Evolutionary conservation across 2,113 vertebrate species (phyloP), one percentile per base, ranked within the genome.

Genomic region (Pardalotus punctatus): DNA sequence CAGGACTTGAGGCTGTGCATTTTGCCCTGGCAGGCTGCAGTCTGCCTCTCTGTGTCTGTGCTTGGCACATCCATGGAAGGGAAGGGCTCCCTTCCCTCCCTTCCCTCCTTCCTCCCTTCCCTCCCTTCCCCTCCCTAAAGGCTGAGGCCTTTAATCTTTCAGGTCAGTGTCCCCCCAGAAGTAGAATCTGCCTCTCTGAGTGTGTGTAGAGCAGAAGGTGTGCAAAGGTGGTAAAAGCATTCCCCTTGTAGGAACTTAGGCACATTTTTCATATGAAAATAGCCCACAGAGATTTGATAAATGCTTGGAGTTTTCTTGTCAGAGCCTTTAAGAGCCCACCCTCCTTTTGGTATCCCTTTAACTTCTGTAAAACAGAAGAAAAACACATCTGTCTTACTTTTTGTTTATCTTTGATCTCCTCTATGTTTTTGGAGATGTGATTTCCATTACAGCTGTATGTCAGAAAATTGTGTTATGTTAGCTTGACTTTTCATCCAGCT

Each of bases 21-120:
- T 96, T 96, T 96, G 88, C 91, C 64, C 82, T 93, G 94, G 81
- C 89, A 89, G 92, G 81, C 92, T 86, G 82, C 42, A 83, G 43
- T 84, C 61, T 86, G 90, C 81, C 78, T 51, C 33, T 96, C 86
- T 72, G 78, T 76, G 72, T 53, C 87, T 76, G 33, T 72, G 64
- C 80, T 82, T 92, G 95, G 94, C 86, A 96, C 91, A 87, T 83
- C 82, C 18, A 23, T 65, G 81, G 61, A 95, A 76, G 67, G 31
- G 79, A 95, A 91, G 62, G 91, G 40, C n/a, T n/a, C n/a, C n/a
- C n/a, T n/a, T n/a, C n/a, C n/a, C n/a, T n/a, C n/a, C n/a, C n/a
- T n/a, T n/a, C n/a, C n/a, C n/a, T n/a, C n/a, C n/a, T n/a, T n/a
- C n/a, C n/a, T n/a, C n/a, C n/a, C n/a, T n/a, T n/a, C n/a, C n/a